phyloP scores from a whole-genome alignment of 1,140 invertebrate species.

The Cotesia chilonis region DNA sequence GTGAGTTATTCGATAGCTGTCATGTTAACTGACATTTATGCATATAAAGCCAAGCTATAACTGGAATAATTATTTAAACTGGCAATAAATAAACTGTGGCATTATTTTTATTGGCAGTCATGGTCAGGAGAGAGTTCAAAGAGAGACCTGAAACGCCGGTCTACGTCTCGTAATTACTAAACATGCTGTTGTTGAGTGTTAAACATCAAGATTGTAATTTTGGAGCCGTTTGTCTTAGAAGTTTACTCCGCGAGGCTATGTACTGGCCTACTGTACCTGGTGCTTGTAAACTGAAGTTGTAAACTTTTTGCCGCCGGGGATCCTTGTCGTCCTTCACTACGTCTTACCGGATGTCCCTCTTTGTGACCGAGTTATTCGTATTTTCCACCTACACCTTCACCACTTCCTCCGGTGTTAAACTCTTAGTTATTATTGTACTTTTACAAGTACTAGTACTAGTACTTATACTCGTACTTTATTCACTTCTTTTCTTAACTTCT shows the following conservation, averaged over 20 bases:
- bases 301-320: slow-evolving; percentile 18
- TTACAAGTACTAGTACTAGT: too few species aligned
- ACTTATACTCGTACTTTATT: too few species aligned
- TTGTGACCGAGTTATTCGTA: slow-evolving; percentile 8
- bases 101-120: too few species aligned
- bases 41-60: too few species aligned
- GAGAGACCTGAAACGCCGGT: too few species aligned
- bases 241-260: not conserved
- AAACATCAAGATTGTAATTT: slow-evolving; percentile 6
- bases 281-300: not conserved
- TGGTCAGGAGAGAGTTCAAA: too few species aligned
- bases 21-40: not conserved
- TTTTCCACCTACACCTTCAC: not conserved
- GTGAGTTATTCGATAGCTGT: not conserved
- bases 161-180: not conserved
- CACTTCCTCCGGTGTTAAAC: not conserved
- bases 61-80: too few species aligned
- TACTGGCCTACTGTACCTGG: too few species aligned
- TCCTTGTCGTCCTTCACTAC: slow-evolving; percentile 5
- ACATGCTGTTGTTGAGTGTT: not conserved
- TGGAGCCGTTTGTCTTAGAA: slow-evolving; percentile 15
- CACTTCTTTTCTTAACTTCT: too few species aligned
- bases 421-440: too few species aligned
- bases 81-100: too few species aligned
- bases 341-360: slow-evolving; percentile 21